Base-by-base conservation (phyloP, 2,113 vertebrate genomes). In the Ailurus styani region DNA sequence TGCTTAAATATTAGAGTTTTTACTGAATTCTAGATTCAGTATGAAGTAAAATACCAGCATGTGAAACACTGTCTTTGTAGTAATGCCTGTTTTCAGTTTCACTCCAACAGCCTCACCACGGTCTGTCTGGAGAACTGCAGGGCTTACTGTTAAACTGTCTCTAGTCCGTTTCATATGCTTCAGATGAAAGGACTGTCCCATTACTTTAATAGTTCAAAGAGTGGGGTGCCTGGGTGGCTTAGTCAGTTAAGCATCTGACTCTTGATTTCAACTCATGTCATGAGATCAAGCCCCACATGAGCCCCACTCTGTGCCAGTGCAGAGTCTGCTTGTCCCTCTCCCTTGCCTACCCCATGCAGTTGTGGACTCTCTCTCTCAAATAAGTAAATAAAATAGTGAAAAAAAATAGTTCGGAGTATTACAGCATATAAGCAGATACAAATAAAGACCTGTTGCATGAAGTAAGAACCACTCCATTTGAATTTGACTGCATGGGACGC, bases 11-110 rank as follows among this genome's bases (percentile, higher is more conserved):
- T 78, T 29, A 50, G 25, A 45, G 42, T 64, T 95, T 4, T 62
- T 77, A 94, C 72, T 91, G 0, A n/a, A 64, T 70, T 0, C 78
- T 93, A 99, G 99, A 99, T 99, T 95, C 99, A 99, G 55, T 99
- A 99, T 0, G 99, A 99, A 97, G 99, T 99, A 94, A 99, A 99
- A 95, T 99, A 99, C 96, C 99, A 99, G 95, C 99, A 99, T 0
- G 92, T 99, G 1, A 98, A 99, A 14, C 99, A 99, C 95, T 99
- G 99, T 97, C 98, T 99, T 70, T 99, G 99, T 98, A 99, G 99
- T 0, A 99, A 99, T 27, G 90, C 97, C 96, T 99, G 99, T 81
- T 99, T 96, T 99, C 99, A 88, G 52, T 99, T 99, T 98, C 99
- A 99, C 21, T 98, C 99, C 0, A 96, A 99, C 98, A 99, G 99